phyloP scores from a whole-genome alignment of 2,888 invertebrate genomes.

The Eumacrocentrus americanus region DNA sequence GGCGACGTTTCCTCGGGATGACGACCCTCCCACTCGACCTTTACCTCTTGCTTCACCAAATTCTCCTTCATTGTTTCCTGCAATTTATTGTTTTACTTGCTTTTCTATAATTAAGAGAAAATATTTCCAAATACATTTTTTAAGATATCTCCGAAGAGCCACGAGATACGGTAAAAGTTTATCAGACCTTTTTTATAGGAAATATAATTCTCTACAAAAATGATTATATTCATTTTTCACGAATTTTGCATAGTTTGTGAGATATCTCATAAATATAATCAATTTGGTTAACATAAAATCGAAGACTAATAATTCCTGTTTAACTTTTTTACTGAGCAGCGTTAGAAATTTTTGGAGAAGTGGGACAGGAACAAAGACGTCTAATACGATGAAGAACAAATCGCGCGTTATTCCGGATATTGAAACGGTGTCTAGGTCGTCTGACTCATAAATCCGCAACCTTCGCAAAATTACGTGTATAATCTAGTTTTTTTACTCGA shows the following conservation, averaged over 20 bases:
- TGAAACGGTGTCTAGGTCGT: slow-evolving; percentile 37
- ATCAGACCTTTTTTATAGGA: no score
- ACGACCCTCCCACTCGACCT: slow-evolving; percentile 55
- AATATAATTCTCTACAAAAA: slow-evolving; percentile 2
- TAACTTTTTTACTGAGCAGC: neutral
- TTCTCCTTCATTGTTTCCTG: slow-evolving; percentile 58
- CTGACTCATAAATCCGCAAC: neutral
- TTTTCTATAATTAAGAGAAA: neutral
- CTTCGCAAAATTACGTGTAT: neutral
- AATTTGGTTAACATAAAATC: neutral
- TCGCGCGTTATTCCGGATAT: slow-evolving; percentile 27
- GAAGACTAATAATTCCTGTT: neutral
- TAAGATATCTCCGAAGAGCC: no score
- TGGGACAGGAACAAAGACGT: slow-evolving; percentile 48
- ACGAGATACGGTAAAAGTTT: no score
- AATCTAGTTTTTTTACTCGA: neutral
- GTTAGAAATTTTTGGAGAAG: slow-evolving; percentile 32
- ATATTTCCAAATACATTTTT: no score
- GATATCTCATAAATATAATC: no score
- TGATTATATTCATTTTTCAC: no score
- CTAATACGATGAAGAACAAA: slow-evolving; percentile 17
- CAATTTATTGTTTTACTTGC: slow-evolving; percentile 16
- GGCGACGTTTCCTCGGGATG: slow-evolving; percentile 45
- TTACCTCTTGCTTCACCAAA: slow-evolving; percentile 52
- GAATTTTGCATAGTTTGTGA: no score